Evolutionary conservation across 2,888 invertebrate species (phyloP), one percentile per base, ranked within the genome.

Genomic region (Cryptocephalus moraei): DNA sequence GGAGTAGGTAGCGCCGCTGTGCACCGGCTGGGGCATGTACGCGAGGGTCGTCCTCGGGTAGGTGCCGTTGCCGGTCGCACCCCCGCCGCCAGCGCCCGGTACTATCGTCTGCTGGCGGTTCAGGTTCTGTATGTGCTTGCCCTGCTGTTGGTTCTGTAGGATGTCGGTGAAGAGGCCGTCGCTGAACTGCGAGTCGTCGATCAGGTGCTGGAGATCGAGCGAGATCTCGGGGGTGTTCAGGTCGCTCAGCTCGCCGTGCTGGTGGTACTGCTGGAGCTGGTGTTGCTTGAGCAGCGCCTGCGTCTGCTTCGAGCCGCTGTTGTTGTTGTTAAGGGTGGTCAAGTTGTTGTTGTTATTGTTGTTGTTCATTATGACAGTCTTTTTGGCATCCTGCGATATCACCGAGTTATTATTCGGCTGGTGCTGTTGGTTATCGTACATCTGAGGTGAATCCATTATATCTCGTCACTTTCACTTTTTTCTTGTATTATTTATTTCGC

Each of bases 21-120:
- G 90, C 4, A 91, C 91, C 13, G 91, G 89, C 70, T 92, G 92
- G 1, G 92, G 92, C 89, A 92, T 91, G 63, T 91, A 91, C 12
- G 90, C 88, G 49, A 91, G 69, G 0, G 88, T 85, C 22, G 85
- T 85, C 50, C 88, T 72, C 2, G 84, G 81, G 60, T 78, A 81
- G 51, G 54, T 66, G 40, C 60, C 57, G 48, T 55, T 61, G 42
- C 52, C 53, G 34, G 43, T 47, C 44, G 61, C 44, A 62, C 67
- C 47, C 62, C 65, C 60, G 72, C 66, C 6, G 71, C 65, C 53
- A 76, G 78, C 43, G 73, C 74, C 14, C 69, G 62, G 49, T 73
- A 67, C 45, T 70, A 56, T 51, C 60, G 65, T 56, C 48, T 69
- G 62, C 62, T 67, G 71, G 64, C 69, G 73, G 56, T 65, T 69